Conservation (phyloP, 2,113 vertebrate genomes). For the Felis chaus region DNA sequence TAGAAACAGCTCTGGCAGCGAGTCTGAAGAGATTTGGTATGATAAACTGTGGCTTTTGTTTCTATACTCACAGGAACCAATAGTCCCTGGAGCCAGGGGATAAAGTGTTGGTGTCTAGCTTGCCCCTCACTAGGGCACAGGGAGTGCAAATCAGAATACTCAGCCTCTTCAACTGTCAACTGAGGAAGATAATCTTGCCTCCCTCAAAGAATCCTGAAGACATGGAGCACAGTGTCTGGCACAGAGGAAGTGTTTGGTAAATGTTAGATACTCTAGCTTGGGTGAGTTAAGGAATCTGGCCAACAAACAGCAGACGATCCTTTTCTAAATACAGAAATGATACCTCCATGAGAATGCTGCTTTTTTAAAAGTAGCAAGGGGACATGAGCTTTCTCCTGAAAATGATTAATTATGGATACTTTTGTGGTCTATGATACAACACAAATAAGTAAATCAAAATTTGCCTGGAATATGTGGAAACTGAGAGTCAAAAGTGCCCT, state of each 20-base stretch:
- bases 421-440: background rate
- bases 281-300: background rate
- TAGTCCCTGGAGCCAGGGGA: background rate
- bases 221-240: background rate
- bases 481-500: background rate
- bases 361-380: conserved; percentile 7
- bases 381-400: background rate
- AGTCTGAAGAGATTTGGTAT: background rate
- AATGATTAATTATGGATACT: background rate
- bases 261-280: background rate
- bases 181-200: background rate
- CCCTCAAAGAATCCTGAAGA: background rate
- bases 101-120: background rate
- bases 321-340: conserved; percentile 15
- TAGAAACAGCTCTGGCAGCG: background rate
- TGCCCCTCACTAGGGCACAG: background rate
- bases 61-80: background rate
- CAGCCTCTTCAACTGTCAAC: background rate
- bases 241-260: background rate
- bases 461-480: background rate
- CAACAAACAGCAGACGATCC: background rate
- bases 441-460: background rate
- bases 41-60: background rate
- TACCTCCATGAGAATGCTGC: background rate
- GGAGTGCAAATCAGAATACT: background rate